Conservation (phyloP, 2,113 vertebrate genomes). For the Helogale parvula region DNA sequence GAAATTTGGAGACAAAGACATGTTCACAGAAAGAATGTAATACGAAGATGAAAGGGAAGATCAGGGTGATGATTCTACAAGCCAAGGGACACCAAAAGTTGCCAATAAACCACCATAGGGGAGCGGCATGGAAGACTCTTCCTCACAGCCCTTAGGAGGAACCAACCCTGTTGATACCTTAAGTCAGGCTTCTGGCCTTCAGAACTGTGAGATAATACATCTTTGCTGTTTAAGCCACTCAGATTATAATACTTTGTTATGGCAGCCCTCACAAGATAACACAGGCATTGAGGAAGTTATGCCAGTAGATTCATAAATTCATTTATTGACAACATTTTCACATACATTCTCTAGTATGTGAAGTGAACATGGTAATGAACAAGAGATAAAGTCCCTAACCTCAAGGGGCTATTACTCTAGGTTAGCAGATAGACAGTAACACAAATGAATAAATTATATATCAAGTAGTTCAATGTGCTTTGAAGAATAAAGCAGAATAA, state of each 20-base stretch:
- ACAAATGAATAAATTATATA: background rate
- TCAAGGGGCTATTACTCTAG: background rate
- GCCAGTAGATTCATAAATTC: background rate
- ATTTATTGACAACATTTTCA: background rate
- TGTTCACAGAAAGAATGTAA: background rate
- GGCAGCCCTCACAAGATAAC: background rate
- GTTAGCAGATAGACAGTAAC: background rate
- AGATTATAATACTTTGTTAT: background rate
- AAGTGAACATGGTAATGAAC: background rate
- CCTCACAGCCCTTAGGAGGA: background rate
- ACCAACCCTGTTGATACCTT: background rate
- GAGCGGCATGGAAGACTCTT: background rate
- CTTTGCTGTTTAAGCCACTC: background rate
- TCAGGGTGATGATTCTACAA: background rate
- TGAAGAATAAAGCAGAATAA: background rate
- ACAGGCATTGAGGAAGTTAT: background rate
- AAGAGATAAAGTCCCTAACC: background rate
- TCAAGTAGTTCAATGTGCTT: background rate
- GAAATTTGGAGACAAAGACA: background rate
- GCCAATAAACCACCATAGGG: background rate
- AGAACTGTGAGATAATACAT: background rate
- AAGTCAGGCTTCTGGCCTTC: background rate
- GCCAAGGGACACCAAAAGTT: background rate
- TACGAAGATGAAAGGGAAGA: background rate
- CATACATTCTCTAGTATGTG: background rate